Conservation (phyloP, 1,140 invertebrate species). For the Tetramorium simillimum region DNA sequence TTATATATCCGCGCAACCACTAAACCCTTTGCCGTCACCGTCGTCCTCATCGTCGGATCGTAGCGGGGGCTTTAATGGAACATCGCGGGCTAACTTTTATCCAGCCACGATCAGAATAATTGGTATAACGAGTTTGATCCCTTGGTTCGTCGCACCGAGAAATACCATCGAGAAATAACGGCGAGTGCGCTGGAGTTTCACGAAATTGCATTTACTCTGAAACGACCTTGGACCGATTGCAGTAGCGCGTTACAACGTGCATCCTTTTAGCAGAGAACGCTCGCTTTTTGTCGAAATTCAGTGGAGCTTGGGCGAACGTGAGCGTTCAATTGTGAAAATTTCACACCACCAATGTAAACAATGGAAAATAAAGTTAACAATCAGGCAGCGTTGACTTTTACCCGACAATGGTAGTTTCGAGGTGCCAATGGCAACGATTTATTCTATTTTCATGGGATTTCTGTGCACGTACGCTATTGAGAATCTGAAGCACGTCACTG, state of each 20-base stretch:
- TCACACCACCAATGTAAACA: not conserved
- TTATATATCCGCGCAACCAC: slow-evolving; percentile 11
- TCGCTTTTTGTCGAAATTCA: slow-evolving; percentile 15
- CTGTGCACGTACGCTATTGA: not conserved
- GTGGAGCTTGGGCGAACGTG: not conserved
- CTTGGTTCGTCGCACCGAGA: not conserved
- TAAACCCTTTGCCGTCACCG: not conserved
- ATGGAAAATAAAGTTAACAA: slow-evolving; percentile 25
- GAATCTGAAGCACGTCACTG: slow-evolving; percentile 7
- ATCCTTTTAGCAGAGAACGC: not conserved
- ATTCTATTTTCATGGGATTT: not conserved
- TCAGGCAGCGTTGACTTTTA: slow-evolving; percentile 1
- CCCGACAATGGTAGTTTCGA: not conserved
- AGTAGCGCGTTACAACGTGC: not conserved
- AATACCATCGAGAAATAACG: not conserved
- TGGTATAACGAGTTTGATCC: slow-evolving; percentile 27
- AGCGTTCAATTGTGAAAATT: not conserved
- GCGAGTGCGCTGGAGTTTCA: not conserved
- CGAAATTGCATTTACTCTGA: slow-evolving; percentile 38
- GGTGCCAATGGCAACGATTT: not conserved
- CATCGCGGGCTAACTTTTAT: slow-evolving; percentile 35
- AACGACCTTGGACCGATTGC: slow-evolving; percentile 39
- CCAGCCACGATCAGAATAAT: slow-evolving; percentile 35
- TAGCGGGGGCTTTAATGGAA: slow-evolving; percentile 20
- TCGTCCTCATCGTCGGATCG: too few species aligned